These are phyloP conservation scores for Hydractinia symbiolongicarpus DNA, from an alignment of 30 jellyfish, hydroid and myxozoan genomes.

Conservation along the genomic window DNA sequence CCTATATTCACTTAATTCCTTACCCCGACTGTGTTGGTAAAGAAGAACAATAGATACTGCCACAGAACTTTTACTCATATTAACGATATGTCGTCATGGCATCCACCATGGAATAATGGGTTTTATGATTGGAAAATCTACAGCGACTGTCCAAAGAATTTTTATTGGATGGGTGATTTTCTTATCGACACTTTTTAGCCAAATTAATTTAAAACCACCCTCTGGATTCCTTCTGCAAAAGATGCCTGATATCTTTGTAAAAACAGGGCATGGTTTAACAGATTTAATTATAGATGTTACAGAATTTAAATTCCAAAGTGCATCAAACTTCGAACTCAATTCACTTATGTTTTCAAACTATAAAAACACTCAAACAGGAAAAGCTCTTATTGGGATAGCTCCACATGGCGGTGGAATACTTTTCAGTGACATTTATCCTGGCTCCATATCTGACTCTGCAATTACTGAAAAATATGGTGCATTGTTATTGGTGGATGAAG, in stretches of 20 bases:
- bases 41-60: too few relatives aligned
- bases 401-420: constrained; percentile 43
- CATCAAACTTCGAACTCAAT: constrained; percentile 31
- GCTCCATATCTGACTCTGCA: constrained; percentile 41
- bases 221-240: too few relatives aligned
- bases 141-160: too few relatives aligned
- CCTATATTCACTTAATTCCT: too few relatives aligned
- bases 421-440: constrained; percentile 42
- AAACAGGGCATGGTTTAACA: constrained; percentile 37
- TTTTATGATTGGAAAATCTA: too few relatives aligned
- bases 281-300: constrained; percentile 31
- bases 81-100: too few relatives aligned
- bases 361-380: constrained; percentile 32
- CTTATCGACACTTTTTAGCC: background rate
- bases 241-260: too few relatives aligned
- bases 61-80: too few relatives aligned
- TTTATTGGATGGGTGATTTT: background rate
- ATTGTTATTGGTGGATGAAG: constrained; percentile 39
- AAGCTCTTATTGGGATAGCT: constrained; percentile 45
- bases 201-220: constrained; percentile 8
- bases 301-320: constrained; percentile 36
- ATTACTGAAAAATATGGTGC: constrained; percentile 41
- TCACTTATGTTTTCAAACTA: constrained; percentile 41
- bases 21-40: too few relatives aligned
- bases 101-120: too few relatives aligned